phyloP scores from a whole-genome alignment of 2,797 vertebrate genomes.

The Pipistrellus pipistrellus region DNA sequence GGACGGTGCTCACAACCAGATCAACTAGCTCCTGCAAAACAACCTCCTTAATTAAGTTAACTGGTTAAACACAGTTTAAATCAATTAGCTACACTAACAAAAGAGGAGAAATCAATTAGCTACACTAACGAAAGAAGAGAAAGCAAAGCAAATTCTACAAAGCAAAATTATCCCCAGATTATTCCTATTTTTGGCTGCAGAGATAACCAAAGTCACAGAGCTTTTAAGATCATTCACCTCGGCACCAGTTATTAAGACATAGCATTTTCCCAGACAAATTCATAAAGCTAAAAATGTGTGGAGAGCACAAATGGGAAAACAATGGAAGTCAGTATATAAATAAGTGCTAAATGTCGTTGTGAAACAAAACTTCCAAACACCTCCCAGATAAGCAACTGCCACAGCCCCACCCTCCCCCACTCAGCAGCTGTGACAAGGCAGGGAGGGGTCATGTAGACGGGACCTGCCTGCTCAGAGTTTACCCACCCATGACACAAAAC shows the following conservation, averaged over 20 bases:
- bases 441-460: not conserved
- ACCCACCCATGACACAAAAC: not conserved
- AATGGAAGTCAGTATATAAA: not conserved
- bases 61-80: conserved; percentile 28
- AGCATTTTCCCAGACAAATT: not conserved
- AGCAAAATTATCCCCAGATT: not conserved
- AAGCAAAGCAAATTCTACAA: not conserved
- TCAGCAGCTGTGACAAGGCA: not conserved
- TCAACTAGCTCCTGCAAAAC: not conserved
- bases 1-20: not conserved
- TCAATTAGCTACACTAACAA: not conserved
- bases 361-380: not conserved
- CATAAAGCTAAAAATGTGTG: not conserved
- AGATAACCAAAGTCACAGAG: not conserved
- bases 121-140: not conserved
- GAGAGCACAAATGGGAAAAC: not conserved
- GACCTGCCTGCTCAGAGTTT: not conserved
- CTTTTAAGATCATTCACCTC: not conserved
- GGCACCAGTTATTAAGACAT: not conserved
- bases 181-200: not conserved
- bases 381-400: not conserved
- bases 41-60: not conserved
- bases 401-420: not conserved
- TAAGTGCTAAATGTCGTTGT: not conserved
- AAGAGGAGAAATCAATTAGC: not conserved